phyloP scores from a whole-genome alignment of 2,113 vertebrate species.

The Chauna torquata region DNA sequence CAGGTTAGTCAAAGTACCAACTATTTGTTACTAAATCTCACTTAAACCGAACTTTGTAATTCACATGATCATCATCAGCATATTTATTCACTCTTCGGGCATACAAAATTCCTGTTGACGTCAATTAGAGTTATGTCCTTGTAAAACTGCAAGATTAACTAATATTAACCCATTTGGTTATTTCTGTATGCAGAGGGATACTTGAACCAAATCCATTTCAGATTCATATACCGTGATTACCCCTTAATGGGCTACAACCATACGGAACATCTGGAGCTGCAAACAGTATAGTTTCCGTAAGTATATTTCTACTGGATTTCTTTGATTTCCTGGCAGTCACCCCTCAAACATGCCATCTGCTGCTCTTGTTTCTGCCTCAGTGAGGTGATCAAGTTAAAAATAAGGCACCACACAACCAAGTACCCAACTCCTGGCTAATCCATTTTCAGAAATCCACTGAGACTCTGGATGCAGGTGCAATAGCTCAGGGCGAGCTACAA shows the following conservation, averaged over 20 bases:
- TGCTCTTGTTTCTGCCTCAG: background rate
- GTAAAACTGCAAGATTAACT: conserved; percentile 43
- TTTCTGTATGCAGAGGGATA: background rate
- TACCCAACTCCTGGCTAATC: background rate
- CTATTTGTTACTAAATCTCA: conserved; percentile 28
- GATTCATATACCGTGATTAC: conserved; percentile 26
- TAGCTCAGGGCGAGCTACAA: background rate
- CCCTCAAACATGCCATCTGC: background rate
- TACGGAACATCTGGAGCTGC: conserved; percentile 1
- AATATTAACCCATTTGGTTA: conserved; percentile 32
- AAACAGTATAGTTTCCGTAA: background rate
- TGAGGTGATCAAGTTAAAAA: background rate
- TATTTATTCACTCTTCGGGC: conserved; percentile 21
- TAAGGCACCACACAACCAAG: background rate
- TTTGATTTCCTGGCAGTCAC: conserved; percentile 1
- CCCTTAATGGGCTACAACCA: background rate
- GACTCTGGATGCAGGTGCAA: background rate
- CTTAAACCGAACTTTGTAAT: conserved; percentile 18
- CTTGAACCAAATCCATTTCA: conserved; percentile 23
- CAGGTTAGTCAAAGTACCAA: background rate
- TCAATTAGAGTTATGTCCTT: background rate
- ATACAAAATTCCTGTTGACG: conserved; percentile 33
- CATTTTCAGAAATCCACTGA: background rate
- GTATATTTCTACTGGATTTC: background rate
- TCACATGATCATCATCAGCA: conserved; percentile 17